Percentiles rank a stretch among this genome's conserved stretches.
These are phyloP conservation scores for Anolis apletophallus DNA, from an alignment of 2,797 vertebrate genomes.

Conservation along the genomic window DNA sequence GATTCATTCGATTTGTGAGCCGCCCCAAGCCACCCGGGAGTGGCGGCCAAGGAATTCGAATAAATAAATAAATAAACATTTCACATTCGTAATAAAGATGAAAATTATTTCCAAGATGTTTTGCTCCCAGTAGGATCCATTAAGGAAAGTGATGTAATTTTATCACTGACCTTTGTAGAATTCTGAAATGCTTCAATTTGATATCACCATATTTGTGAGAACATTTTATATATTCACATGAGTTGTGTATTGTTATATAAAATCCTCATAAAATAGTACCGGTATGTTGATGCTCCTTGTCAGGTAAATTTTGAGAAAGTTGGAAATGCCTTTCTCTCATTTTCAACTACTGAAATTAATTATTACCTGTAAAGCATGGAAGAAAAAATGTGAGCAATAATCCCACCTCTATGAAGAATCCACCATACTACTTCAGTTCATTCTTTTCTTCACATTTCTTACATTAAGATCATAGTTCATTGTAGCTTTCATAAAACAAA, in stretches of 20 bases:
- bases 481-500: conserved; percentile 30
- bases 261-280: neutral
- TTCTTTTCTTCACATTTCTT: conserved; percentile 17
- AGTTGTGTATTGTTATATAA: neutral
- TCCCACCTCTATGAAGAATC: conserved; percentile 52
- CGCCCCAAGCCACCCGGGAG: too few species aligned
- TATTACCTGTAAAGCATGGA: neutral
- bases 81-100: neutral
- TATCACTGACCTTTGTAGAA: neutral
- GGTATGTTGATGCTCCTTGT: neutral
- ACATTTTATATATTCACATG: neutral
- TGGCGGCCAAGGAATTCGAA: too few species aligned
- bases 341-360: neutral
- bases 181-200: neutral
- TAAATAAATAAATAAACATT: too few species aligned
- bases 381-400: neutral
- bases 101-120: neutral
- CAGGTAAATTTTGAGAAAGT: neutral
- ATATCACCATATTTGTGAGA: neutral
- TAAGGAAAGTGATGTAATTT: neutral
- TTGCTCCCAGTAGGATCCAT: neutral
- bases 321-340: too few species aligned
- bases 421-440: conserved; percentile 32
- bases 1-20: too few species aligned
- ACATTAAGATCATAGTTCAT: conserved; percentile 44